Conservation (phyloP, 1,140 invertebrate species). For the Chelonus insularis region DNA sequence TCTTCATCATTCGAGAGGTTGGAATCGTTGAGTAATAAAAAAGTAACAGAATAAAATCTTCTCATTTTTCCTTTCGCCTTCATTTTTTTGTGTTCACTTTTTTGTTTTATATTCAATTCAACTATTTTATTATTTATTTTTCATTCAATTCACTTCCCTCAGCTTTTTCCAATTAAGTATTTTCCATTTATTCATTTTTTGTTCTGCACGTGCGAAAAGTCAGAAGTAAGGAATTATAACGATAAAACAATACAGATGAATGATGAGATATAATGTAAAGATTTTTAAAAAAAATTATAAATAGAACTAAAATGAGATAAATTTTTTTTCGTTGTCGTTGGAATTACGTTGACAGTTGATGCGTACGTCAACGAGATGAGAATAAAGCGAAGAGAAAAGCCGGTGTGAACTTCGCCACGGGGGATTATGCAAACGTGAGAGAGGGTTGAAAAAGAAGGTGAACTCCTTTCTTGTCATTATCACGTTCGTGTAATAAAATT, state of each 20-base stretch:
- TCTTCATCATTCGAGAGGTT: neutral
- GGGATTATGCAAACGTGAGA: conserved; percentile 19
- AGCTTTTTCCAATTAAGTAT: conserved; percentile 9
- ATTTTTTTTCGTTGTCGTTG: neutral
- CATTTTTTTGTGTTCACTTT: conserved; percentile 3
- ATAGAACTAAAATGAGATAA: no score
- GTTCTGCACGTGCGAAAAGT: conserved; percentile 16
- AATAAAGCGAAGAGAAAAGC: neutral
- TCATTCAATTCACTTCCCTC: neutral
- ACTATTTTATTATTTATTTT: conserved; percentile 2
- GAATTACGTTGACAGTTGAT: neutral
- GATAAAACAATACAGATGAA: neutral
- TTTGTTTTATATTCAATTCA: neutral
- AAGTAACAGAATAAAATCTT: neutral
- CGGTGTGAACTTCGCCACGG: conserved; percentile 14
- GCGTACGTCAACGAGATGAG: neutral
- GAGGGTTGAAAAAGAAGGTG: neutral
- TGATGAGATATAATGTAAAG: no score
- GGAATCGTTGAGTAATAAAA: neutral
- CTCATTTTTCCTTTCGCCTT: conserved; percentile 4
- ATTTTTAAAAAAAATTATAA: no score
- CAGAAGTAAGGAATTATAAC: conserved; percentile 11
- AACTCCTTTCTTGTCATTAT: conserved; percentile 15
- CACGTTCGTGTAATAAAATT: conserved; percentile 22
- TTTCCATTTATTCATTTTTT: neutral